A percentile compares a stretch with the other conserved stretches of the same genome.
phyloP scores from a whole-genome alignment of 2,797 vertebrate genomes.

The Oceanodroma leucorhoa region DNA sequence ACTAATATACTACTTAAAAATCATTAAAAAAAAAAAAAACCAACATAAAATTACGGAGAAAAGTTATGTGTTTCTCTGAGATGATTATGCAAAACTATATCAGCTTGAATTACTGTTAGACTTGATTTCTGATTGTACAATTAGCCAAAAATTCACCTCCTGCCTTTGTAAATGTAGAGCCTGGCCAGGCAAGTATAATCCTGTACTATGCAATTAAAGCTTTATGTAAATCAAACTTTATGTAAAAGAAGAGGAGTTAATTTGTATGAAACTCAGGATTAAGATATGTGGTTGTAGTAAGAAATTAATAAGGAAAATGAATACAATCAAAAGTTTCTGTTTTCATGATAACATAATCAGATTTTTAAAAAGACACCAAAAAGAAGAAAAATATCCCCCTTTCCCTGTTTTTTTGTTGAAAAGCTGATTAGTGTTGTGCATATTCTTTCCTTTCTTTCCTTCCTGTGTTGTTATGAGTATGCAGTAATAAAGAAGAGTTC shows the following conservation, averaged over 20 bases:
- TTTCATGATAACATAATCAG: background rate
- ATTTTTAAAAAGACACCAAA: background rate
- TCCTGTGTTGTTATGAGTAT: background rate
- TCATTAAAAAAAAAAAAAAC: background rate
- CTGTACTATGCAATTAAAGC: background rate
- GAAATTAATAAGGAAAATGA: background rate
- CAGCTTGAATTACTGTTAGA: background rate
- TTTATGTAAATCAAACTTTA: background rate
- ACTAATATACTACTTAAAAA: background rate
- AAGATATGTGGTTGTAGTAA: background rate
- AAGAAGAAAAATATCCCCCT: accelerated
- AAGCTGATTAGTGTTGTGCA: background rate
- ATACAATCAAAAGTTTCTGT: background rate
- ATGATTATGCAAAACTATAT: background rate
- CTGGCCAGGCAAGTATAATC: background rate
- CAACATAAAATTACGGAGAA: background rate
- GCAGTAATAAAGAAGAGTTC: background rate
- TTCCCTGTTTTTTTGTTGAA: background rate
- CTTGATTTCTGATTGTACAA: background rate
- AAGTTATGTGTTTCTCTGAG: background rate
- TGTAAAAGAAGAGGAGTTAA: background rate
- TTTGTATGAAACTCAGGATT: background rate
- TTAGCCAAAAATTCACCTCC: background rate
- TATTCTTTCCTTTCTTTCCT: background rate
- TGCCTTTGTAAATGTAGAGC: background rate